Percentiles rank a stretch among this genome's conserved stretches.
Conservation (phyloP, 2,797 vertebrate species). For the Pseudochromis fuscus region DNA sequence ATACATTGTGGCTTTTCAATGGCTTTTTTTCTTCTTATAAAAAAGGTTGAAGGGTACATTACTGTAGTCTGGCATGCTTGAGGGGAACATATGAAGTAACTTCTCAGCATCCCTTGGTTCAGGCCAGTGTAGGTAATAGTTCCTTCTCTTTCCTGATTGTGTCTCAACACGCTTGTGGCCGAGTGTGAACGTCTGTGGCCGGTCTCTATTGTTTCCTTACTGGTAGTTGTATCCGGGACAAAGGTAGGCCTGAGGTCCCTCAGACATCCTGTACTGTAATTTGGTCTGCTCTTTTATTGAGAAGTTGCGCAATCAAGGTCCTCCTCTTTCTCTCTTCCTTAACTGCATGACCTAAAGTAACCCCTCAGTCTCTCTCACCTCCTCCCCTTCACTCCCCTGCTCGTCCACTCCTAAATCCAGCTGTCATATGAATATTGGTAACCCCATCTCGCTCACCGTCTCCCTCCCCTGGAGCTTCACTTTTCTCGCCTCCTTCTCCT, state of each 20-base stretch:
- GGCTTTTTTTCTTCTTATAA: background rate
- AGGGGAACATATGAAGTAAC: background rate
- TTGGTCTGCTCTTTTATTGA: conserved; percentile 26
- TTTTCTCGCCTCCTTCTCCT: conserved; percentile 5
- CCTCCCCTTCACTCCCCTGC: conserved; percentile 13
- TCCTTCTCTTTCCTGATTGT: background rate
- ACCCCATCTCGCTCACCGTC: background rate
- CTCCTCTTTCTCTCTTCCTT: background rate
- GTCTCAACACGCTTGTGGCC: background rate
- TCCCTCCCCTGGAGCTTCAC: conserved; percentile 4
- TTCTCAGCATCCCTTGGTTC: background rate
- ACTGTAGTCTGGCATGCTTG: background rate
- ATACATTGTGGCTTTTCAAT: background rate
- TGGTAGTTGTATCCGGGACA: conserved; percentile 4
- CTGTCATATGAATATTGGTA: conserved; percentile 42
- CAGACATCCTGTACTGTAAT: conserved; percentile 25
- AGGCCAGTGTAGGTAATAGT: background rate
- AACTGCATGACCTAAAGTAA: conserved; percentile 53
- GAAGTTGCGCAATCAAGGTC: conserved; percentile 35
- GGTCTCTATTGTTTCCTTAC: background rate
- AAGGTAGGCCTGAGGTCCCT: conserved; percentile 14
- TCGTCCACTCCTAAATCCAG: conserved; percentile 32
- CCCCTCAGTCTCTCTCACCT: conserved; percentile 17
- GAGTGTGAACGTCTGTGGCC: background rate
- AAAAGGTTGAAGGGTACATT: background rate